Percentiles rank a stretch among this genome's conserved stretches.
These are phyloP conservation scores for Notolabrus celidotus DNA, from an alignment of 2,797 vertebrate species.

Conservation along the genomic window DNA sequence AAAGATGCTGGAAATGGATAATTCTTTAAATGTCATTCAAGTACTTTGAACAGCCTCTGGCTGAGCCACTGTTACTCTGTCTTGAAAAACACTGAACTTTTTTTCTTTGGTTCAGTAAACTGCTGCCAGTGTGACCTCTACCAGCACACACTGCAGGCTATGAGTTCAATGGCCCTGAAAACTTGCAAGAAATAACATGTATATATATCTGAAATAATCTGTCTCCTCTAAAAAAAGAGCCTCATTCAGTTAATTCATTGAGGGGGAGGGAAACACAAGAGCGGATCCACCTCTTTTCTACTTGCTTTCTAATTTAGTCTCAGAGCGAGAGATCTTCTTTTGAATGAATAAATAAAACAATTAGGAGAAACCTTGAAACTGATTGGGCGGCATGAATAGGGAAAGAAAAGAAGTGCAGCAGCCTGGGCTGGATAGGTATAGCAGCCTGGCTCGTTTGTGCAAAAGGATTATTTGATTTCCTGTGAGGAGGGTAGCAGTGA, in stretches of 20 bases:
- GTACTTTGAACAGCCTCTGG: not conserved
- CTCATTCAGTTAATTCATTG: conserved; percentile 43
- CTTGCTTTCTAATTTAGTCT: conserved; percentile 52
- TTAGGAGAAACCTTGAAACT: conserved; percentile 52
- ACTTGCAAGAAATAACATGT: not conserved
- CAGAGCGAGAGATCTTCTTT: conserved; percentile 45
- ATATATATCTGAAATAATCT: not conserved
- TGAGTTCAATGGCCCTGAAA: not conserved
- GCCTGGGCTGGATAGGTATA: conserved; percentile 31
- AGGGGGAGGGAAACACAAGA: conserved; percentile 35
- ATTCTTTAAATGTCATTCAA: conserved; percentile 1
- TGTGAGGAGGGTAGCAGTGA: conserved; percentile 30
- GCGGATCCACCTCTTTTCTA: conserved; percentile 24
- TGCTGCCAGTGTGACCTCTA: conserved; percentile 9
- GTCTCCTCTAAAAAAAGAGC: conserved; percentile 10
- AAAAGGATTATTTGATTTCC: conserved; percentile 58
- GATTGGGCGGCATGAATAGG: conserved; percentile 18
- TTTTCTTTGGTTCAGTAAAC: not conserved
- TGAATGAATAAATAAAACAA: conserved; percentile 62
- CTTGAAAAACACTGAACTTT: not conserved
- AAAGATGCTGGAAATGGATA: not conserved
- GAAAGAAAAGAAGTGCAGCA: conserved; percentile 19
- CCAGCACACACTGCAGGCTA: not conserved
- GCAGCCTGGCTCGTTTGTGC: conserved; percentile 50
- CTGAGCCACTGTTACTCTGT: not conserved